Evolutionary conservation across 1,140 invertebrate species (phyloP), one percentile per base, ranked within the genome.

Genomic region (Limonius californicus): DNA sequence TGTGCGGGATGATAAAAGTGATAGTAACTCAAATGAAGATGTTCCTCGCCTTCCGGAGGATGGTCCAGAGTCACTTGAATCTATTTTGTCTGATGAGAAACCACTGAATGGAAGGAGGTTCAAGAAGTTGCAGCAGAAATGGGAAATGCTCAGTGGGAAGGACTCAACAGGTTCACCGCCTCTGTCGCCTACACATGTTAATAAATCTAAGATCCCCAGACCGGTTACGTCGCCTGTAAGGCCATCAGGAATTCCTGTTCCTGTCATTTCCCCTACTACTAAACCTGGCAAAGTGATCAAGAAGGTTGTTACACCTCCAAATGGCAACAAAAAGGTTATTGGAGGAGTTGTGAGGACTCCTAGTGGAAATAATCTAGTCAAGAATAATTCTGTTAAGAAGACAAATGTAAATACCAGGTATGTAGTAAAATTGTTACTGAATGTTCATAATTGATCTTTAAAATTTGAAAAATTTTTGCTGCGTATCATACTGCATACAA

Each of bases 101-200:
- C 72, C 71, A 2, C 58, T 78, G 20, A 71, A 77, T 11, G 77
- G 78, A 7, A 78, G 77, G 56, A 74, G 80, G 1, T 94, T 94
- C 76, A 84, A 88, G 35, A 84, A 88, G 27, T 75, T 95, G 23
- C 91, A 94, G 70, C 85, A 90, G 74, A 91, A 92, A 72, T 95
- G 91, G 92, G 92, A 95, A 76, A 82, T 89, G 74, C 81, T 92
- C 61, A 77, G 80, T 68, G 76, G 80, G 27, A 78, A 80, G 65
- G 80, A 84, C 65, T 77, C 75, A 16, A 74, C 78, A 54, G 68
- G 74, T 9, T 74, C 77, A 0, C 81, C 81, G 7, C 79, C 79
- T 0, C 60, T 68, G 0, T 80, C 80, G 2, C 81, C 82, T 0
- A 80, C 76, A 16, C 73, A 79, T 58, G 66, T 68, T 1, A 70